Base-by-base conservation (phyloP, 2,888 invertebrate species). In the Cantharis rufa region DNA sequence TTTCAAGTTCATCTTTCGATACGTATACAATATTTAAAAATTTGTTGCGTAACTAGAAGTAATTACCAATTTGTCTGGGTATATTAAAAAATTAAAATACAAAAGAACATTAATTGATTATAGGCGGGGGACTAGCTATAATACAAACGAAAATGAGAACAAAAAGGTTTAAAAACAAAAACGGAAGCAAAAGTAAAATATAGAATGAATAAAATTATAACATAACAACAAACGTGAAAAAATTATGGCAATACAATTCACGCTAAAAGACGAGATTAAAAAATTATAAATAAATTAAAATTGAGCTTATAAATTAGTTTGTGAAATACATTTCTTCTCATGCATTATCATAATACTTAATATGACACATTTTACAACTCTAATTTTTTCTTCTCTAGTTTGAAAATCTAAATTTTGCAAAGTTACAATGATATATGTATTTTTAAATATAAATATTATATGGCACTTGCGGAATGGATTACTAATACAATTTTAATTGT, bases 161-260 rank as follows among this genome's bases (percentile, higher is more conserved):
- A 84, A 85, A 84, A 84, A 70, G 61, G 27, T n/a, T n/a, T n/a
- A n/a, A 48, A n/a, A n/a, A 48, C n/a, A 48, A 48, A 63, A 24
- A 24, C 24, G 7, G 64, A 18, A 66, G 24, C 63, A 21, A 63
- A 70, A 74, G 66, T 61, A 69, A 3, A 18, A 18, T 62, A 15
- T 71, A 16, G 27, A 76, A 70, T 69, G 48, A 15, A 9, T 21
- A 71, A 72, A 27, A 78, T 63, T 64, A 69, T n/a, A 15, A 68
- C 74, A 74, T 32, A 70, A 71, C 64, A 63, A 48, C 27, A 63
- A 70, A 71, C 74, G 69, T 77, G 75, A 74, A 77, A 64, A 80
- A 71, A 76, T 83, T 86, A 86, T 86, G 86, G 86, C 86, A 86
- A 85, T 85, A 82, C 72, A 83, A 86, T 86, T 86, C 86, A 86